Evolutionary conservation across 2,113 vertebrate genomes (phyloP), one percentile per base, ranked within the genome.

Genomic region (Protobothrops flavoviridis): DNA sequence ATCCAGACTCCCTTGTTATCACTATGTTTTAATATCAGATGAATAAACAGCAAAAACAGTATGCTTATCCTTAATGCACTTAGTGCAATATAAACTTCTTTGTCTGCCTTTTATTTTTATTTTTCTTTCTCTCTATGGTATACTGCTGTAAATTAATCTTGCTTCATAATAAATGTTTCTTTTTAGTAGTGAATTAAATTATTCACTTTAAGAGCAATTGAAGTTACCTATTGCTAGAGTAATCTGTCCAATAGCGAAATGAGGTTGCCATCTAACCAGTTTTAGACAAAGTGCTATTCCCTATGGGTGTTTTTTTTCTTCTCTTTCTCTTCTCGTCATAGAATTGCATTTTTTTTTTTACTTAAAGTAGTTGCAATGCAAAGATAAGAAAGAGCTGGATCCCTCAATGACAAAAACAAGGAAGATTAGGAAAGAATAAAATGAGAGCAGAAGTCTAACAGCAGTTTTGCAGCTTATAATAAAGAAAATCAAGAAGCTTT

Each of bases 131-230:
- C 94, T 97, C 95, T 96, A 94, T 95, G 97, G 96, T 96, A 96
- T 96, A 94, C 96, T 96, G 94, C 95, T 97, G 94, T 95, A 96
- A 96, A 98, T 96, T 96, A 96, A 96, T 97, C 95, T 97, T 95
- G 96, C 97, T 97, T 97, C 96, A 96, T 96, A 97, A 96, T 97
- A 94, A 96, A 94, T 97, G 96, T 98, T 97, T 97, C 96, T 94
- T 98, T 61, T 97, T 96, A 97, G 97, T 97, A 97, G 94, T 96
- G 95, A 97, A 96, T 97, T 95, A 97, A 96, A 97, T 87, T 95
- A 97, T 95, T 97, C 97, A 98, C 97, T 97, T 94, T 96, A 97
- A 97, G 97, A 97, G 97, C 17, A 97, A 97, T 97, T 97, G 94
- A 95, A 95, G 96, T 97, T 97, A 97, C 98, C 96, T 97, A 94